phyloP scores from a whole-genome alignment of 2,113 vertebrate genomes.

The Siniperca knerii region DNA sequence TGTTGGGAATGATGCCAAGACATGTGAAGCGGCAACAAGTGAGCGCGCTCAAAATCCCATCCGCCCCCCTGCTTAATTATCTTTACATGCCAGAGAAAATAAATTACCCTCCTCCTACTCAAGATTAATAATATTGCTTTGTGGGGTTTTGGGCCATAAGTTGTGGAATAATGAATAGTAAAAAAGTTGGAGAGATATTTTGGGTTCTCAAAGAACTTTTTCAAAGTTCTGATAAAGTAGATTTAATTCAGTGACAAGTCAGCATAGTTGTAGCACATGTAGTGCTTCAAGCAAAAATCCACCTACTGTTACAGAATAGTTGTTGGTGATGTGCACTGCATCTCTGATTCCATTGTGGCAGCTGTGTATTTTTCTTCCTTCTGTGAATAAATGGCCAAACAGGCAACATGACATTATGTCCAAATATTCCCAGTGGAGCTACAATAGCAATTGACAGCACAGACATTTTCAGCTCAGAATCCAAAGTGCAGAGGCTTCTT shows the following conservation, averaged over 20 bases:
- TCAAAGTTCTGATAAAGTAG: constrained; percentile 25
- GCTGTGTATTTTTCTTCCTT: constrained; percentile 3
- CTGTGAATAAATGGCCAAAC: constrained; percentile 9
- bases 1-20: constrained; percentile 55
- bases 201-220: background rate
- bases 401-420: constrained; percentile 11
- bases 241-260: constrained; percentile 16
- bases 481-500: background rate
- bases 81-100: constrained; percentile 76
- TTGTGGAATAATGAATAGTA: constrained; percentile 62
- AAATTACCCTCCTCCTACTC: constrained; percentile 72
- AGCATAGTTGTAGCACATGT: background rate
- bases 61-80: constrained; percentile 62
- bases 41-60: constrained; percentile 35
- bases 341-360: background rate
- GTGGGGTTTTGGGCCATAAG: constrained; percentile 48
- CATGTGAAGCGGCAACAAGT: constrained; percentile 55
- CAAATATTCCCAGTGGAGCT: background rate
- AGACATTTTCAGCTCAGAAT: background rate
- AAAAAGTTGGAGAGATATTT: constrained; percentile 25
- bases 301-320: background rate
- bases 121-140: constrained; percentile 72
- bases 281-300: background rate
- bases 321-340: background rate
- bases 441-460: constrained; percentile 6